Evolutionary conservation across 2,113 vertebrate species (phyloP).

Genomic region (Trogon melanurus): DNA sequence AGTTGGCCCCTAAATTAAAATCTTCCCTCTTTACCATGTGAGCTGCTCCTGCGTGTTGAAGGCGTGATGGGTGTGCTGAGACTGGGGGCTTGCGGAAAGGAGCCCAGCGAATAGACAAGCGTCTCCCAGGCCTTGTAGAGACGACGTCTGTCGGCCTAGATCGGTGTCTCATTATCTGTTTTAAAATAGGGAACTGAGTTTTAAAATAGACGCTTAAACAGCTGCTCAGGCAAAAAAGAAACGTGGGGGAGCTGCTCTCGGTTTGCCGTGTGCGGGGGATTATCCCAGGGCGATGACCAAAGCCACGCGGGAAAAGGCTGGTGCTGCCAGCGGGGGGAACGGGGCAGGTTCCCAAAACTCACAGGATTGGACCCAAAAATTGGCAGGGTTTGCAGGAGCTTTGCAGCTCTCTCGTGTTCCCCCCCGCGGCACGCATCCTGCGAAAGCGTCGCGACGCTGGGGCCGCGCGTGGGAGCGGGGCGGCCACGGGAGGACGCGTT

Average conservation of each 20-base stretch:
- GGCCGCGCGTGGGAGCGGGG: fast-evolving
- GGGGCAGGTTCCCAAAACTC: not conserved
- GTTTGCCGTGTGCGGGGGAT: fast-evolving
- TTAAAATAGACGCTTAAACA: constrained; percentile 45
- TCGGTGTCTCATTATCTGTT: not conserved
- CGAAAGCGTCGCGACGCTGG: fast-evolving
- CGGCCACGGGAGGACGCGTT: not conserved
- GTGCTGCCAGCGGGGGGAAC: not conserved
- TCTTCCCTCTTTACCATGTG: not conserved
- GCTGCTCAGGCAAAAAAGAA: not conserved
- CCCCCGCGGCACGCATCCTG: not conserved
- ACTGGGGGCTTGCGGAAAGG: not conserved
- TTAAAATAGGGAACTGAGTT: constrained; percentile 56
- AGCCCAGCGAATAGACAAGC: not conserved
- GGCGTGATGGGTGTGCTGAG: not conserved
- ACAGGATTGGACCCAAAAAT: not conserved
- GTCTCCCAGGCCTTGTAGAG: not conserved
- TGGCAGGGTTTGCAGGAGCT: not conserved
- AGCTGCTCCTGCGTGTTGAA: not conserved
- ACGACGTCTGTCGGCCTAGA: not conserved
- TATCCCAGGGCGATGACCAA: not conserved
- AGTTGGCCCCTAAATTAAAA: not conserved
- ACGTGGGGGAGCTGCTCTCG: not conserved
- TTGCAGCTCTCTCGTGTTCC: not conserved
- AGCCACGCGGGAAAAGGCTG: not conserved